Percentiles rank a stretch among this genome's conserved stretches.
Evolutionary conservation across 2,113 vertebrate genomes (phyloP).

Genomic region (Australoheros scitulus): DNA sequence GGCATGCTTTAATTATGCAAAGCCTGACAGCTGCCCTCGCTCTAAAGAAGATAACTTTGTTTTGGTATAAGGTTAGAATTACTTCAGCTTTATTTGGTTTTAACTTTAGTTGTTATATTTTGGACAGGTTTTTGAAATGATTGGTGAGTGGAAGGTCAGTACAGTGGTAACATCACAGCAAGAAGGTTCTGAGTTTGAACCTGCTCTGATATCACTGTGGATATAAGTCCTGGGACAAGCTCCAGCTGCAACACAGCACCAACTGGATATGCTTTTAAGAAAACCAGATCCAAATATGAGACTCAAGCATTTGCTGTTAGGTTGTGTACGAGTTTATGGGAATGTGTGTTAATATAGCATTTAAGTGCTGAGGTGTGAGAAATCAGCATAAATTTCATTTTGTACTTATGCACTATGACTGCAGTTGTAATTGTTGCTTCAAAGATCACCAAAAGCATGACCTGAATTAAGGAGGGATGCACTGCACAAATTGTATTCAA

Average conservation of each 20-base stretch:
- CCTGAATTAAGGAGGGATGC: too few relatives aligned
- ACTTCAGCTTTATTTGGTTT: neutral
- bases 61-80: neutral
- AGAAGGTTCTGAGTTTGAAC: neutral
- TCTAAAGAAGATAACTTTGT: neutral
- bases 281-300: neutral
- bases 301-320: too few relatives aligned
- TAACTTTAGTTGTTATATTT: neutral
- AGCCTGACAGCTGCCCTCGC: neutral
- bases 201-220: neutral
- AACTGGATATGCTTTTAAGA: neutral
- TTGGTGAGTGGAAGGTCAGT: neutral
- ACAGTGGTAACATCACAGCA: neutral
- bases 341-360: too few relatives aligned
- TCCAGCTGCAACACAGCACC: neutral
- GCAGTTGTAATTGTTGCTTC: neutral
- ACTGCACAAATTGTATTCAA: neutral
- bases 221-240: neutral
- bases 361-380: too few relatives aligned
- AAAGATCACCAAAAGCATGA: neutral
- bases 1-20: constrained; percentile 7
- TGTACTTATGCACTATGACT: neutral
- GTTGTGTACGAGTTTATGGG: too few relatives aligned
- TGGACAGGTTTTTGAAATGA: neutral
- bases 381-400: neutral